Evolutionary conservation across 2,888 invertebrate species (phyloP), one percentile per base, ranked within the genome.

Genomic region (Rotaria magnacalcarata): DNA sequence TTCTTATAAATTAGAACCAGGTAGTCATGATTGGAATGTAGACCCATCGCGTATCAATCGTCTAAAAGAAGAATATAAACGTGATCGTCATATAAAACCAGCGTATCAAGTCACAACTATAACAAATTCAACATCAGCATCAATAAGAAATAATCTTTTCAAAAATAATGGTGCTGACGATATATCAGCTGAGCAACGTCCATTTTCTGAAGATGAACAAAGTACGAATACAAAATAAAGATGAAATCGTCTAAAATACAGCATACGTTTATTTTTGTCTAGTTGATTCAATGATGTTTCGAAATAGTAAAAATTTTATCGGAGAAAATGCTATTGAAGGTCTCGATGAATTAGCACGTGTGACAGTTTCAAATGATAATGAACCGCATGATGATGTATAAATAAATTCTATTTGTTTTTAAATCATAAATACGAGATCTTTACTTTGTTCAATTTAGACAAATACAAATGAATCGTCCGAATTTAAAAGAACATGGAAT

Each of bases 341-440:
- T 87, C 93, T 97, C 87, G 97, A 97, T 85, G 97, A 98, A 92
- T 93, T 98, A 90, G 97, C 97, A 84, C 96, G 96, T 92, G 93
- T 98, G 88, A 97, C 97, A 87, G 96, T 97, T 89, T 96, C 95
- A 92, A 97, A 97, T 92, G 97, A 97, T 92, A 95, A 96, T 34
- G 97, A 97, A 91, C 94, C 95, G 87, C 88, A 89, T 74, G 94
- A 95, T 88, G 84, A 84, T 67, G 84, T 60, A 84, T 84, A 11
- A 21, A 21, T 21, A 54, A 14, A 1, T 54, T 54, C 10, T 50
- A 11, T 8, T 50, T 50, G 50, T 52, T 14, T 75, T 27, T 41
- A 24, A 24, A 5, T 3, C 10, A n/a, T 21, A 7, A 43, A 41
- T 27, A 21, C 50, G 14, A 50, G 8, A 50, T 50, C 4, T 50